These are phyloP conservation scores for Steromphala cineraria DNA, from an alignment of 2,888 invertebrate species.

Conservation along the genomic window DNA sequence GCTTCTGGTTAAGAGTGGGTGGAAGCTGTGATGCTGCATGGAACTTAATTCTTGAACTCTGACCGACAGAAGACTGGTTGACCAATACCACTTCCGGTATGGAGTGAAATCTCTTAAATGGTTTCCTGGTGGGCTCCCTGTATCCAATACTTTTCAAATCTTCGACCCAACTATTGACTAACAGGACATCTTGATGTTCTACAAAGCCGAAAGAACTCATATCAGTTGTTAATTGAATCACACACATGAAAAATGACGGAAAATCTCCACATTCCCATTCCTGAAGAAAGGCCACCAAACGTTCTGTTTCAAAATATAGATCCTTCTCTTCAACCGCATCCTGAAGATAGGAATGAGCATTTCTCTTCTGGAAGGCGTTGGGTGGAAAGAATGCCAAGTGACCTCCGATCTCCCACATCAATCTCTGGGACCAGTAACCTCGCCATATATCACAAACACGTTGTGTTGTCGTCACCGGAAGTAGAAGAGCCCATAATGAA, in stretches of 20 bases:
- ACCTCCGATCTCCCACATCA: conserved; percentile 51
- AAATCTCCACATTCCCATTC: conserved; percentile 45
- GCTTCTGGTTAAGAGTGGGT: not conserved
- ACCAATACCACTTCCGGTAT: not conserved
- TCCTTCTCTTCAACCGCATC: conserved; percentile 52
- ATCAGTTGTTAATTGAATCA: conserved; percentile 34
- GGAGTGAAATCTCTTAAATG: not conserved
- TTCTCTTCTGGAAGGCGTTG: conserved; percentile 46
- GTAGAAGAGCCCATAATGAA: conserved; percentile 59
- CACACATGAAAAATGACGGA: conserved; percentile 41
- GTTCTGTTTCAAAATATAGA: conserved; percentile 47
- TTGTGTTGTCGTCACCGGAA: conserved; percentile 50
- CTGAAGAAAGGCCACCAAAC: conserved; percentile 36
- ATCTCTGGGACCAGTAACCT: conserved; percentile 56
- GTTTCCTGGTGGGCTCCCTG: conserved; percentile 4
- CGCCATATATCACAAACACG: conserved; percentile 61
- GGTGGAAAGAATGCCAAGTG: conserved; percentile 53
- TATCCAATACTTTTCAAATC: conserved; percentile 9
- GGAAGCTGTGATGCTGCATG: not conserved
- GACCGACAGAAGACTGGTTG: conserved; percentile 23
- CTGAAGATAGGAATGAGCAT: conserved; percentile 45
- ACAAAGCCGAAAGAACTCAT: conserved; percentile 31
- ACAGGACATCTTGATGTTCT: not conserved
- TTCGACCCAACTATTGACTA: not conserved
- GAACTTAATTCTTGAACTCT: conserved; percentile 29